A percentile compares a stretch with the other conserved stretches of the same genome.
Conservation (phyloP, 2,113 vertebrate species). For the Thryonomys swinderianus region DNA sequence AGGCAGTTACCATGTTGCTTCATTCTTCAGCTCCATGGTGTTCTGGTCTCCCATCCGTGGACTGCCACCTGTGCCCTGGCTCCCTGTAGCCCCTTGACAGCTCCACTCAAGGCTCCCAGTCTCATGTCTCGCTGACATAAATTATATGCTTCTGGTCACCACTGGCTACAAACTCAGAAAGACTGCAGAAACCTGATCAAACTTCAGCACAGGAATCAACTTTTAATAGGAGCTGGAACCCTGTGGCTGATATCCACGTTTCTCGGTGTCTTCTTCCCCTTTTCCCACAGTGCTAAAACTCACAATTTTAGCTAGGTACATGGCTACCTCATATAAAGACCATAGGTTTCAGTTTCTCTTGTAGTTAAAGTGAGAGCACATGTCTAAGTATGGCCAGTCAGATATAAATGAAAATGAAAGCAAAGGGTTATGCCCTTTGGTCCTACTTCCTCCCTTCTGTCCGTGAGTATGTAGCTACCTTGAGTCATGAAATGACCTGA, state of each 20-base stretch:
- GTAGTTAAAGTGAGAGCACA: not conserved
- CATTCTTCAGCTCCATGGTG: not conserved
- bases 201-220: not conserved
- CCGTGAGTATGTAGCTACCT: not conserved
- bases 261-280: not conserved
- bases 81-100: not conserved
- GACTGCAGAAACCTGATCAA: not conserved
- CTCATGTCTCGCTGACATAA: not conserved
- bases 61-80: not conserved
- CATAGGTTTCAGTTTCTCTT: not conserved
- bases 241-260: not conserved
- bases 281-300: not conserved
- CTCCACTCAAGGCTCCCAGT: not conserved
- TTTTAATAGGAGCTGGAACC: not conserved
- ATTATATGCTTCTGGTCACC: not conserved
- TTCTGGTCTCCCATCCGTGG: not conserved
- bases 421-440: not conserved
- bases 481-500: not conserved
- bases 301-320: not conserved
- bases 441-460: not conserved
- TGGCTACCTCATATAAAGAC: not conserved
- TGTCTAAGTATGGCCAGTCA: not conserved
- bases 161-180: not conserved
- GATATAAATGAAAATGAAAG: conserved; percentile 6
- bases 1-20: not conserved